Conservation (phyloP, 2,113 vertebrate species). For the Pluvianellus socialis region DNA sequence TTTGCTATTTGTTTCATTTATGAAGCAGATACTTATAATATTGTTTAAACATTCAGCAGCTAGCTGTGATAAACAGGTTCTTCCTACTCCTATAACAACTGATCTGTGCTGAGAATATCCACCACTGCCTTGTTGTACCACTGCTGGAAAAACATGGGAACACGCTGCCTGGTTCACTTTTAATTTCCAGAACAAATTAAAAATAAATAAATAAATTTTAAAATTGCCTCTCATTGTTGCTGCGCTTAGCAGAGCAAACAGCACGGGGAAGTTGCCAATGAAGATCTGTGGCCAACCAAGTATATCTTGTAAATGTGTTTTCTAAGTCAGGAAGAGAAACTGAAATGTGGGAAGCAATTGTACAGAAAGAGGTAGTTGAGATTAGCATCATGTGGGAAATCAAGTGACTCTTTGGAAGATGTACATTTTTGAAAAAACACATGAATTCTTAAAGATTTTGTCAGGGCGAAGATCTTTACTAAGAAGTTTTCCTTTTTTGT, state of each 20-base stretch:
- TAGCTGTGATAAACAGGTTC: conserved; percentile 21
- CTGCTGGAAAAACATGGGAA: neutral
- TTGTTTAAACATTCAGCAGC: neutral
- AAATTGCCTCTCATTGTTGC: neutral
- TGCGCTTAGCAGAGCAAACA: neutral
- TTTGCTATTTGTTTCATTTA: neutral
- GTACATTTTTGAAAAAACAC: neutral
- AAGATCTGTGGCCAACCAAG: neutral
- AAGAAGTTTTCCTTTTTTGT: neutral
- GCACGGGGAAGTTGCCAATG: neutral
- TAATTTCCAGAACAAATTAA: neutral
- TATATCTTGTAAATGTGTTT: neutral
- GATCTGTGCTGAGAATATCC: neutral
- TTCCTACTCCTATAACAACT: neutral
- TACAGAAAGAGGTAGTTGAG: neutral
- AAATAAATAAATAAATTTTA: neutral
- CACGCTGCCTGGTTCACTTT: neutral
- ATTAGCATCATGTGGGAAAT: neutral
- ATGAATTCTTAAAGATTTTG: neutral
- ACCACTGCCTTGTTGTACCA: neutral
- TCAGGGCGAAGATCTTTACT: neutral
- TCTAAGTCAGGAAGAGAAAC: conserved; percentile 17
- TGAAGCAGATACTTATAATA: neutral
- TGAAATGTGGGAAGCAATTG: conserved; percentile 1
- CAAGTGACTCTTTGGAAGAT: neutral